Evolutionary conservation across 92 coral and sea anemone genomes (phyloP), one percentile per base, ranked within the genome.

Genomic region (Palythoa grandiflora): DNA sequence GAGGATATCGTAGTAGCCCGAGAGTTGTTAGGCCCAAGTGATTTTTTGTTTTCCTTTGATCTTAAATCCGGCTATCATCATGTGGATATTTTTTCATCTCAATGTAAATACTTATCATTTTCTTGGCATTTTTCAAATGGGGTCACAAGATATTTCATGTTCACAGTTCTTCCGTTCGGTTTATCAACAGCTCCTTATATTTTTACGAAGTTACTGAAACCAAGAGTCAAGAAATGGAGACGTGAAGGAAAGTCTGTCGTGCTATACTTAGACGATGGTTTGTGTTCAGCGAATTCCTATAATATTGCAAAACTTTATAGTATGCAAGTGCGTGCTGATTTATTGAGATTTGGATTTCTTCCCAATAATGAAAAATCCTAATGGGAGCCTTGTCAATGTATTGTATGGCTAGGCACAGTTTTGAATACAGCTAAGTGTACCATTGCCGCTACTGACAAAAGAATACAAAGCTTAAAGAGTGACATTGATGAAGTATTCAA

Each of bases 351-450:
- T 51, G 95, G 95, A 21, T 87, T 92, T 73, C 79, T 87, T 38
- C 89, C 93, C 47, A 92, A 92, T 50, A 91, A 92, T 54, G 79
- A 19, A 6, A 92, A 90, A 75, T 87, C 81, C 87, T 80, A 85
- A 74, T 92, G 94, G 92, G 91, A 86, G 9, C 94, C 92, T 9
- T 65, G 65, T 15, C 86, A 90, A 65, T 35, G 73, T 54, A 89
- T 86, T 51, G 73, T 28, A 8, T 89, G 92, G 65, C 79, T 89
- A 21, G 92, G 92, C 13, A 85, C 88, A 39, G 52, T 71, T 78
- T 71, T 89, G 44, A 92, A 92, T 77, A 89, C 94, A 53, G 57
- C 78, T 6, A 74, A 80, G 19, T 84, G 73, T 72, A 51, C 72
- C 14, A 84, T 85, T 73, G 53, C 79, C 6, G 90, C 89, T 9